phyloP scores from a whole-genome alignment of 1,140 invertebrate species.

The Brachionus plicatilis region DNA sequence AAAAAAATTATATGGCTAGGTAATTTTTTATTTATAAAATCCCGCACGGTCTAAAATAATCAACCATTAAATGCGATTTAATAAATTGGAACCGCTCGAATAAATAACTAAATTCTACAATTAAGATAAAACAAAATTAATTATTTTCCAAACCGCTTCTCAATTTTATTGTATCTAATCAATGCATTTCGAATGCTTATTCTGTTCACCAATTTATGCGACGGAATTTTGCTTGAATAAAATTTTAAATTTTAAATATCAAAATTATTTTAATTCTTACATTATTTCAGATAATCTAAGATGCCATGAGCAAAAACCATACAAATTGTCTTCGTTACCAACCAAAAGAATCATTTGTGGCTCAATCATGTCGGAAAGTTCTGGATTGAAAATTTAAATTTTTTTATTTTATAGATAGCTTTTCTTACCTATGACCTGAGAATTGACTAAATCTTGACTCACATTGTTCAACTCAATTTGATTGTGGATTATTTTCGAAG shows the following conservation, averaged over 20 bases:
- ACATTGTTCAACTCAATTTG: not conserved
- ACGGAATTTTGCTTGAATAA: not conserved
- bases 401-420: not conserved
- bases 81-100: not conserved
- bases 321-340: not conserved
- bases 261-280: not conserved
- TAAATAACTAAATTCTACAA: not conserved
- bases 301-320: constrained; percentile 14
- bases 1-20: not conserved
- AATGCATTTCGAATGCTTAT: not conserved
- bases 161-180: not conserved
- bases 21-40: not conserved
- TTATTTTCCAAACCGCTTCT: constrained; percentile 2
- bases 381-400: not conserved
- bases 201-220: not conserved
- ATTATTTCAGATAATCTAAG: constrained; percentile 33
- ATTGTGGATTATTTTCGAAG: not conserved
- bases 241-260: not conserved
- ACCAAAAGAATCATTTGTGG: constrained; percentile 11
- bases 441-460: constrained; percentile 7
- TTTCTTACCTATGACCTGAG: constrained; percentile 1
- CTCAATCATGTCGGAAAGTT: not conserved
- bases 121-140: not conserved
- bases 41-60: not conserved
- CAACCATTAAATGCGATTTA: not conserved